phyloP scores from a whole-genome alignment of 2,113 vertebrate species.

The Neomonachus schauinslandi region DNA sequence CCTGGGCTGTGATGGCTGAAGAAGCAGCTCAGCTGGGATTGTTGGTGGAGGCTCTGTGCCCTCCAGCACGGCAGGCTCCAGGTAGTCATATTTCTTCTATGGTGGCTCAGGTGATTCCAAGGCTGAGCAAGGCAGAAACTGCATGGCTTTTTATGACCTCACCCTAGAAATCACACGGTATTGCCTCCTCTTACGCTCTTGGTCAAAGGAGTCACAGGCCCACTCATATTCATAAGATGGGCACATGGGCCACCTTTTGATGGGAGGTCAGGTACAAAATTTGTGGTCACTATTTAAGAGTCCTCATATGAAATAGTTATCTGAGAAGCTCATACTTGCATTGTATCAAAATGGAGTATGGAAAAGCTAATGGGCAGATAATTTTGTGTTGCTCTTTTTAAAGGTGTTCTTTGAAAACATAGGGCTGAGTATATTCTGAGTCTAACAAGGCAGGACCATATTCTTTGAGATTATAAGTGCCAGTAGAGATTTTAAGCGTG shows the following conservation, averaged over 20 bases:
- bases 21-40: background rate
- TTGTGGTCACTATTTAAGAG: background rate
- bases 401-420: constrained; percentile 13
- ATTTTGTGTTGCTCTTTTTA: background rate
- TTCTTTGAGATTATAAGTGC: background rate
- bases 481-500: background rate
- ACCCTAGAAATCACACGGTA: background rate
- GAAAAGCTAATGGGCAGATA: background rate
- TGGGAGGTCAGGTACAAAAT: background rate
- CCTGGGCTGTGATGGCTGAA: background rate
- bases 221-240: background rate
- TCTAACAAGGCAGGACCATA: background rate
- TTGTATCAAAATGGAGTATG: background rate
- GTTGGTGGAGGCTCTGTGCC: rapidly evolving
- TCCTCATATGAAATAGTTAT: background rate
- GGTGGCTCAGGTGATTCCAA: background rate
- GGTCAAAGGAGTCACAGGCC: background rate
- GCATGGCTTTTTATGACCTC: background rate
- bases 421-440: background rate
- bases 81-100: background rate
- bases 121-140: background rate
- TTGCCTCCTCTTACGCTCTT: background rate
- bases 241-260: background rate
- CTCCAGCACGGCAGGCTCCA: background rate
- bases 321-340: background rate